Evolutionary conservation across 1,140 invertebrate genomes (phyloP), one percentile per base, ranked within the genome.

Genomic region (Fopius arisanus): DNA sequence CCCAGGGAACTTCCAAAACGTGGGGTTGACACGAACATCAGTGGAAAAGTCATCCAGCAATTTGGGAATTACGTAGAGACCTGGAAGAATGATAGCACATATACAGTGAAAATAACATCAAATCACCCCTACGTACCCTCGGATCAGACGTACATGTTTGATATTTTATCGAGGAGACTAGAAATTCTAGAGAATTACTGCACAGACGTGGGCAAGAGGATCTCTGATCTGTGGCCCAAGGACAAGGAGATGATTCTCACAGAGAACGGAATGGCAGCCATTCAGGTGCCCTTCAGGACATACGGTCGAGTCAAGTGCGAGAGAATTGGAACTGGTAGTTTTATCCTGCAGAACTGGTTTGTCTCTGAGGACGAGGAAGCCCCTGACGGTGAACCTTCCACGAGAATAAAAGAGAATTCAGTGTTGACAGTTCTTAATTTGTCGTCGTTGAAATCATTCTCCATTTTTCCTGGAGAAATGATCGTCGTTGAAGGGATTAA

Each of bases 381-480:
- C 31, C 19, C 37, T n/a, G 40, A 75, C 23, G 67, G 82, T 9
- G 85, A 92, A 1, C 79, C 2, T 33, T 14, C 26, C 2, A 3
- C 12, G 29, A 65, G 12, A 26, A 29, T 2, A 29, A 65, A 10
- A 6, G 2, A 9, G 1, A 23, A 23, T 19, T 2, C 5, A 3
- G 54, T 59, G 10, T 59, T 23, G 3, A 59, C 54, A 12, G 7
- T 23, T 2, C 12, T 59, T 7, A 28, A 59, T 59, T 2, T 59
- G 6, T 6, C n/a, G 21, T 26, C 94, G 81, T 86, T 94, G 3
- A 89, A 84, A 28, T 89, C 91, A 68, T 77, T 95, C 79, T 92
- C 93, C 0, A 82, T 97, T 10, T 97, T 96, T 82, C 94, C 96
- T 3, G 96, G 96, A 0, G 95, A 97, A 90, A 91, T 96, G 21